A percentile compares a stretch with the other conserved stretches of the same genome.
Conservation (phyloP, 2,113 vertebrate genomes). For the Narcine bancroftii region DNA sequence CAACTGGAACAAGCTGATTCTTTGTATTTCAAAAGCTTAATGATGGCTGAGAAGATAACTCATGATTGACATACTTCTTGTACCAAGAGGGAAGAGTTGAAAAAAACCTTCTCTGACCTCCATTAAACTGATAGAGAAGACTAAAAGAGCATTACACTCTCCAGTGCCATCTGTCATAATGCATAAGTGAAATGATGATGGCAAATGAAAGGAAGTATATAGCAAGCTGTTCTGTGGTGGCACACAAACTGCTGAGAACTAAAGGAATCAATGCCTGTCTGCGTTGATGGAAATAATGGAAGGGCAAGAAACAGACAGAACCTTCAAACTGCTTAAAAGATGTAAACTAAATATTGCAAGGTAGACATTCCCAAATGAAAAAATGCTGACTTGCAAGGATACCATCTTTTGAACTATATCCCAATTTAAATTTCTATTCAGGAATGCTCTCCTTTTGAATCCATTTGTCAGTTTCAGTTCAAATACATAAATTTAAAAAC, state of each 20-base stretch:
- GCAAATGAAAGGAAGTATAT: constrained; percentile 43
- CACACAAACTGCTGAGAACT: constrained; percentile 59
- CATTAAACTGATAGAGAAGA: constrained; percentile 72
- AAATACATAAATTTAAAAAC: constrained; percentile 22
- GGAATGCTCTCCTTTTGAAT: constrained; percentile 44
- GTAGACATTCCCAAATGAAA: neutral
- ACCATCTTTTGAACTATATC: constrained; percentile 4
- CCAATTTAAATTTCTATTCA: constrained; percentile 49
- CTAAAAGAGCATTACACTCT: constrained; percentile 69
- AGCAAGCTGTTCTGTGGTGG: constrained; percentile 66
- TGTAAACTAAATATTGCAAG: neutral
- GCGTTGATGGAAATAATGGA: neutral
- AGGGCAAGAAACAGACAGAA: neutral
- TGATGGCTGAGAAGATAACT: constrained; percentile 70
- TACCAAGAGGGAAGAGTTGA: constrained; percentile 70
- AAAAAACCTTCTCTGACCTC: constrained; percentile 74
- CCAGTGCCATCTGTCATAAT: constrained; percentile 78
- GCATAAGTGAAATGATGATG: constrained; percentile 72
- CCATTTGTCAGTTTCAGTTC: constrained; percentile 13
- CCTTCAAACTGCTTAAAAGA: constrained; percentile 1
- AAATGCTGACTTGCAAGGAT: neutral
- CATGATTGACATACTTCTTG: constrained; percentile 74
- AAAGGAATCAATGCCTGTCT: constrained; percentile 52
- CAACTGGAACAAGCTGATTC: constrained; percentile 54
- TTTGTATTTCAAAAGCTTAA: constrained; percentile 64